Percentiles rank a stretch among this genome's conserved stretches.
Conservation (phyloP, 2,113 vertebrate genomes). For the Paracanthobrama guichenoti region DNA sequence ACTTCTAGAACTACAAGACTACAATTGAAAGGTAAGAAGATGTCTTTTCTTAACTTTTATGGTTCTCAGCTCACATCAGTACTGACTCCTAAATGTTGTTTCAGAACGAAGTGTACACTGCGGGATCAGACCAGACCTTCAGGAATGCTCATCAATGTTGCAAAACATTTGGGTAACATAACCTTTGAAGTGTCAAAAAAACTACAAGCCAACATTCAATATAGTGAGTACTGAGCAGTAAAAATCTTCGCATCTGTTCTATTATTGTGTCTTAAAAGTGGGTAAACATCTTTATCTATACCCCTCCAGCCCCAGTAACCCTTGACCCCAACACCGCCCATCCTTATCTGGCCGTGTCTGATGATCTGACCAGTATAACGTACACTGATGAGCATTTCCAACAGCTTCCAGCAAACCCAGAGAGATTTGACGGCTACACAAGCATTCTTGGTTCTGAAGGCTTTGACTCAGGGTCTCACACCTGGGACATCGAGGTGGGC, state of each 20-base stretch:
- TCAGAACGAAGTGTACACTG: constrained; percentile 44
- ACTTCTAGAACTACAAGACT: constrained; percentile 51
- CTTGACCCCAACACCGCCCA: constrained; percentile 56
- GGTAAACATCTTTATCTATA: neutral
- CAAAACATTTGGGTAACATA: constrained; percentile 55
- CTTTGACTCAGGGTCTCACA: constrained; percentile 47
- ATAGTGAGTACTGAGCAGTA: constrained; percentile 50
- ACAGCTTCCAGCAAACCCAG: constrained; percentile 47
- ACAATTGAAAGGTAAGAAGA: constrained; percentile 47
- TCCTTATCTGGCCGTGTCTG: constrained; percentile 45
- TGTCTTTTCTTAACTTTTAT: neutral
- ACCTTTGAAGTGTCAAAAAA: constrained; percentile 53
- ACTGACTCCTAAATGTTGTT: constrained; percentile 23
- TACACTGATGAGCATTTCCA: constrained; percentile 27
- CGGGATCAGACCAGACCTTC: constrained; percentile 43
- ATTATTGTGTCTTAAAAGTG: neutral
- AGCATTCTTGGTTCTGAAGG: constrained; percentile 52
- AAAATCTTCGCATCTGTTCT: neutral
- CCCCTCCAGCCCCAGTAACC: constrained; percentile 45
- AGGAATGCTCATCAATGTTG: constrained; percentile 53
- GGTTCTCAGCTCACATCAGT: neutral
- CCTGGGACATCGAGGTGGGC: constrained; percentile 61
- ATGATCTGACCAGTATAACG: constrained; percentile 49
- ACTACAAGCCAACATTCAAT: constrained; percentile 42
- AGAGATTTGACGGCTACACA: constrained; percentile 50